Evolutionary conservation across 2,797 vertebrate genomes (phyloP), one percentile per base, ranked within the genome.

Genomic region (Chromobotia macracanthus): DNA sequence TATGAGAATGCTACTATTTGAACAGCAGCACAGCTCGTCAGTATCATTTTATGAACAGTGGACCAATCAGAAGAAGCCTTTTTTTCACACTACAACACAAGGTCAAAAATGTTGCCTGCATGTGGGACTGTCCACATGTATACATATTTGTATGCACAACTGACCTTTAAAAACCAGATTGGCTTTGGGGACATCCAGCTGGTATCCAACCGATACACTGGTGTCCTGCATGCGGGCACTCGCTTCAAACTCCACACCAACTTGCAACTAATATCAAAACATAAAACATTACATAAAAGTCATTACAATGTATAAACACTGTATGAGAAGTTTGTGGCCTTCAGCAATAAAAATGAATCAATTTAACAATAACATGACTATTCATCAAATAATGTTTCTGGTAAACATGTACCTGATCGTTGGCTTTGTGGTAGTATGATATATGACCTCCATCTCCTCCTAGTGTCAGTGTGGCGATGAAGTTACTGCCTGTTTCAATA

Each of bases 341-440:
- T 35, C 46, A 76, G n/a, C 28, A 13, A 35, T 25, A 41, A 46
- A 69, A 50, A 28, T 28, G 28, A 28, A 28, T 28, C 28, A n/a
- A n/a, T n/a, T n/a, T n/a, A n/a, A n/a, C n/a, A n/a, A n/a, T n/a
- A n/a, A n/a, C n/a, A n/a, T n/a, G n/a, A n/a, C n/a, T n/a, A n/a
- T n/a, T n/a, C n/a, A n/a, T n/a, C n/a, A n/a, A n/a, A n/a, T n/a
- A n/a, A n/a, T n/a, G 31, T 2, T 16, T 19, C 7, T 25, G 28
- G 58, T 38, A 9, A 1, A 0, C 23, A 0, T 0, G 72, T 89
- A 96, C 96, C 95, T 96, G 95, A 9, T 96, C 95, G 2, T 94
- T 97, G 80, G 96, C 95, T 92, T 92, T 96, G 88, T 97, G 96
- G 85, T 97, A 97, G 65, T 97, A 97, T 0, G 96, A 95, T 0